A percentile compares a stretch with the other conserved stretches of the same genome.
Evolutionary conservation across 2,797 vertebrate species (phyloP).

Genomic region (Urocyon cinereoargenteus): DNA sequence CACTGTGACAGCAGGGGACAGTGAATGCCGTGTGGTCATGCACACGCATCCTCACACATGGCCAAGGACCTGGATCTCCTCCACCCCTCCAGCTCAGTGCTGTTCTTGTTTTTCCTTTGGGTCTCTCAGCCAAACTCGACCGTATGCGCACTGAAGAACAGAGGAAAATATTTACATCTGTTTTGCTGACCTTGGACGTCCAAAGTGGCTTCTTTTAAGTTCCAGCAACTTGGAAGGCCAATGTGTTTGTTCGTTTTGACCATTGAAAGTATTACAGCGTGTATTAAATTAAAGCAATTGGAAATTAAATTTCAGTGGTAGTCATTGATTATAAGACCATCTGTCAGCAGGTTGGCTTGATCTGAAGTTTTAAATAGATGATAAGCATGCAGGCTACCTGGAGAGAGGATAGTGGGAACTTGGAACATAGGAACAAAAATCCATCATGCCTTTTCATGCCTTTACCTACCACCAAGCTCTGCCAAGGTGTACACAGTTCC

Average conservation of each 20-base stretch:
- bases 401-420: neutral
- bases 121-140: neutral
- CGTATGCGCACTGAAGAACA: fast-evolving
- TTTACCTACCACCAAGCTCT: fast-evolving
- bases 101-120: no score
- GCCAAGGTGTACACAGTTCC: fast-evolving
- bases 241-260: neutral
- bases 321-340: neutral
- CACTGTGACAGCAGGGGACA: fast-evolving
- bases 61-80: neutral
- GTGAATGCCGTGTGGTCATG: neutral
- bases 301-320: neutral
- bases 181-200: neutral
- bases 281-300: neutral
- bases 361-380: neutral
- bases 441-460: fast-evolving
- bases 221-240: neutral
- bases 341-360: neutral
- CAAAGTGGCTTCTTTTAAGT: neutral
- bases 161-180: fast-evolving
- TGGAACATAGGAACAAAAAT: neutral
- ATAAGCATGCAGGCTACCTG: fast-evolving
- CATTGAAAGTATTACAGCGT: neutral
- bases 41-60: fast-evolving
- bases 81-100: fast-evolving